Conservation (phyloP, 2,113 vertebrate species). For the Anthoscopus minutus region DNA sequence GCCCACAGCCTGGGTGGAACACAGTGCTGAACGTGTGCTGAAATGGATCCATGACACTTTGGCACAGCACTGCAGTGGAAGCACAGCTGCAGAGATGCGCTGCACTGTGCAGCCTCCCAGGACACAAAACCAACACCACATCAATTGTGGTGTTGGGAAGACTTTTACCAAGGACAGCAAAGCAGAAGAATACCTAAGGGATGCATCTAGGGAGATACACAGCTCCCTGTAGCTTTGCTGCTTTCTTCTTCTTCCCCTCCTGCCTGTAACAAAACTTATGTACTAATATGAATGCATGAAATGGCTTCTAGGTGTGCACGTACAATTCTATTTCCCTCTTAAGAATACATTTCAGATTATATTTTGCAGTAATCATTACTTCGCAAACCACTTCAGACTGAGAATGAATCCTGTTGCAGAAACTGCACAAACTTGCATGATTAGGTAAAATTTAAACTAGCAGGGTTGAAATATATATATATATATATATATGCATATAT, state of each 20-base stretch:
- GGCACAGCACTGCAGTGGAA: background rate
- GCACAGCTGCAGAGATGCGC: background rate
- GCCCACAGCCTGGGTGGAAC: no score
- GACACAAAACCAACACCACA: background rate
- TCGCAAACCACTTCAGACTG: background rate
- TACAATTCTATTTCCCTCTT: background rate
- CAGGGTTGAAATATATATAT: background rate
- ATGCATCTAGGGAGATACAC: background rate
- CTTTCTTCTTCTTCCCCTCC: background rate
- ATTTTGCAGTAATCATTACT: background rate
- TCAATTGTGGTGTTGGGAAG: background rate
- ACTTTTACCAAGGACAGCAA: background rate
- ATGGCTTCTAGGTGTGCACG: accelerated
- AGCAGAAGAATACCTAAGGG: background rate
- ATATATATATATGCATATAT: background rate
- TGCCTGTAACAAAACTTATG: background rate
- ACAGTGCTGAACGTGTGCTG: accelerated
- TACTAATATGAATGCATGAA: background rate
- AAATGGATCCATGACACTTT: accelerated
- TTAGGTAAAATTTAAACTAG: background rate
- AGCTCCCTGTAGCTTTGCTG: background rate
- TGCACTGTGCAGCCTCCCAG: accelerated
- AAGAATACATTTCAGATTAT: background rate
- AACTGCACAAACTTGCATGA: background rate
- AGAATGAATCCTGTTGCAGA: background rate